These are phyloP conservation scores for Ctenomys sociabilis DNA, from an alignment of 2,113 vertebrate species.

Conservation along the genomic window DNA sequence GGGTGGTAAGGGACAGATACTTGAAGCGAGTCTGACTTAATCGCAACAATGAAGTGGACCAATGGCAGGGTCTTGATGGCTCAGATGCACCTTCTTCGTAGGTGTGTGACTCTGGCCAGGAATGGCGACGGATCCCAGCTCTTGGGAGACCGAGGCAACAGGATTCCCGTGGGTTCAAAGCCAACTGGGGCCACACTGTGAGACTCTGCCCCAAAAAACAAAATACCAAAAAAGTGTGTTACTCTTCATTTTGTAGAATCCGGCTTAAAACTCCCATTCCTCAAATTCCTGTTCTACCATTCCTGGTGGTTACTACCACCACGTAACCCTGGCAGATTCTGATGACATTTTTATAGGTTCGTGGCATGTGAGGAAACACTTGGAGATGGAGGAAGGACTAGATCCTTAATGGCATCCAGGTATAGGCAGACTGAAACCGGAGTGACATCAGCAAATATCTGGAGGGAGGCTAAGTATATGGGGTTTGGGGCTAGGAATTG, in stretches of 20 bases:
- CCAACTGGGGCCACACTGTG: not conserved
- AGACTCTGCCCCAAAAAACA: not conserved
- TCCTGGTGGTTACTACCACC: not conserved
- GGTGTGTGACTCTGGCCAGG: not conserved
- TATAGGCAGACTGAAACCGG: not conserved
- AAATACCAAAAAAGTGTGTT: not conserved
- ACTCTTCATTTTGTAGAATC: not conserved
- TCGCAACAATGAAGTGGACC: not conserved
- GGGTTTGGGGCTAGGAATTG: not conserved
- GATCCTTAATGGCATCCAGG: not conserved
- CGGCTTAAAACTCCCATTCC: slow-evolving; percentile 21
- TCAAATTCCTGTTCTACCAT: not conserved
- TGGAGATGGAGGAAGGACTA: not conserved
- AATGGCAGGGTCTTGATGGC: not conserved
- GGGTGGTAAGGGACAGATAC: not conserved
- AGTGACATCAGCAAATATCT: not conserved
- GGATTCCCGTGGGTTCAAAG: not conserved
- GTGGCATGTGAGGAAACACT: not conserved
- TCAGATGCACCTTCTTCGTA: not conserved
- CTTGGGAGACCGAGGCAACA: not conserved
- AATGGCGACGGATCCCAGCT: not conserved
- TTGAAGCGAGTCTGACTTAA: not conserved
- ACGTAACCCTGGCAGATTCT: not conserved
- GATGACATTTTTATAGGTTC: not conserved
- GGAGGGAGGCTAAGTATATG: not conserved